phyloP scores from a whole-genome alignment of 2,888 invertebrate species.

The Eristalinus aeneus region DNA sequence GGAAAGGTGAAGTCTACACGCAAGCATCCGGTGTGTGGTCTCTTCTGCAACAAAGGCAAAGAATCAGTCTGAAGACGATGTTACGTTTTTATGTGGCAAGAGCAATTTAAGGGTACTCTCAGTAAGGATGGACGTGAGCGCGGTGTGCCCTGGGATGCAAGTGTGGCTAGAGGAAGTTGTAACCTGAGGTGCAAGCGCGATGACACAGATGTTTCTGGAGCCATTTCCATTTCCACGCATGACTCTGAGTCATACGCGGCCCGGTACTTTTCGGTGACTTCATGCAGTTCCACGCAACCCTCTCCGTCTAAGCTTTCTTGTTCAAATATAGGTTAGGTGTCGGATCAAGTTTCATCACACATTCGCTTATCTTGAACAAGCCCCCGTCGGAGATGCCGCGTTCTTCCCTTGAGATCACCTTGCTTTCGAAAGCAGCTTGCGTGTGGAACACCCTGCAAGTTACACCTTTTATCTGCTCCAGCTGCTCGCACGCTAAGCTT shows the following conservation, averaged over 20 bases:
- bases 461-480: slow-evolving; percentile 37
- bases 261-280: not conserved
- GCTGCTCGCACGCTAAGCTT: slow-evolving; percentile 41
- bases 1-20: slow-evolving; percentile 43
- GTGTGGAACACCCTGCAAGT: slow-evolving; percentile 4
- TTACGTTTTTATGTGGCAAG: too few species aligned
- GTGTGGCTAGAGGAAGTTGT: not conserved
- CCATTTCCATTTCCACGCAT: not conserved
- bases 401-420: not conserved
- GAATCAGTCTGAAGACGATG: slow-evolving; percentile 5
- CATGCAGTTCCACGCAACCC: not conserved
- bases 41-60: slow-evolving; percentile 13
- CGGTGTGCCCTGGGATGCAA: not conserved
- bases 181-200: not conserved
- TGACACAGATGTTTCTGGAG: not conserved
- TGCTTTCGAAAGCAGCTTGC: not conserved
- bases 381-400: slow-evolving; percentile 6
- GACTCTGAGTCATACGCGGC: not conserved
- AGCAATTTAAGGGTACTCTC: not conserved
- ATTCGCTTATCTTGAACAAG: not conserved
- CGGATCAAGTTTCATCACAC: slow-evolving; percentile 20
- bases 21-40: slow-evolving; percentile 67
- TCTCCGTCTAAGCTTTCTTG: not conserved
- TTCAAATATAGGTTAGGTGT: not conserved
- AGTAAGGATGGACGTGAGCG: not conserved